Percentiles rank a stretch among this genome's conserved stretches.
These are phyloP conservation scores for Pandemis cinnamomeana DNA, from an alignment of 2,888 invertebrate genomes.

Conservation along the genomic window DNA sequence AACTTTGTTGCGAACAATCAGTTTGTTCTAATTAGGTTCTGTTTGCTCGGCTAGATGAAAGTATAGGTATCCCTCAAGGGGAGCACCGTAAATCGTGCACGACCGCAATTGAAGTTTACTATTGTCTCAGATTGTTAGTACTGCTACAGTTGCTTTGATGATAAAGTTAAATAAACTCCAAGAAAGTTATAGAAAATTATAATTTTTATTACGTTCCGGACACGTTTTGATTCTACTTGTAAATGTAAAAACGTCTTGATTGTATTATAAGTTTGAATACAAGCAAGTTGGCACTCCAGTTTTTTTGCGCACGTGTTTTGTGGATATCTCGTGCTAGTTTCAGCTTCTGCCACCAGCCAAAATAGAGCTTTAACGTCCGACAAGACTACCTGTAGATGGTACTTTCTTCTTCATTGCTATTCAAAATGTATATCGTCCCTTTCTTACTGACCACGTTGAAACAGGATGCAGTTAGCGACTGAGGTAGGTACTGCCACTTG, in stretches of 20 bases:
- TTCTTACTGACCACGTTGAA: background rate
- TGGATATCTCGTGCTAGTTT: background rate
- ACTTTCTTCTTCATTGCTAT: background rate
- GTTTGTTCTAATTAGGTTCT: constrained; percentile 47
- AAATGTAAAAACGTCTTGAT: background rate
- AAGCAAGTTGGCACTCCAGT: too few relatives aligned
- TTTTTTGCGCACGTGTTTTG: background rate
- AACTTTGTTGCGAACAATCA: constrained; percentile 43
- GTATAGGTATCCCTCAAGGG: constrained; percentile 15
- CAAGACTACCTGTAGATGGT: background rate
- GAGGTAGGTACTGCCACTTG: background rate
- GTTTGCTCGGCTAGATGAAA: constrained; percentile 41
- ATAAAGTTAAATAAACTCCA: background rate
- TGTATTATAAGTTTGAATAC: background rate
- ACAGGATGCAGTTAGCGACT: background rate
- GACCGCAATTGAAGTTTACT: constrained; percentile 18
- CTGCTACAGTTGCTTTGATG: background rate
- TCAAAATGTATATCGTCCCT: background rate
- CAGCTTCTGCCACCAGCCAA: background rate
- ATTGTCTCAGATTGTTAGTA: background rate
- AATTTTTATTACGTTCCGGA: background rate
- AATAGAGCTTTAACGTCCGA: background rate
- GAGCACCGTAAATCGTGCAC: constrained; percentile 18
- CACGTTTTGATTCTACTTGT: background rate
- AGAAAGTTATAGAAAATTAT: background rate